A percentile compares a stretch with the other conserved stretches of the same genome.
Evolutionary conservation across 1,140 invertebrate species (phyloP).

Genomic region (Drosophila kepulauana): DNA sequence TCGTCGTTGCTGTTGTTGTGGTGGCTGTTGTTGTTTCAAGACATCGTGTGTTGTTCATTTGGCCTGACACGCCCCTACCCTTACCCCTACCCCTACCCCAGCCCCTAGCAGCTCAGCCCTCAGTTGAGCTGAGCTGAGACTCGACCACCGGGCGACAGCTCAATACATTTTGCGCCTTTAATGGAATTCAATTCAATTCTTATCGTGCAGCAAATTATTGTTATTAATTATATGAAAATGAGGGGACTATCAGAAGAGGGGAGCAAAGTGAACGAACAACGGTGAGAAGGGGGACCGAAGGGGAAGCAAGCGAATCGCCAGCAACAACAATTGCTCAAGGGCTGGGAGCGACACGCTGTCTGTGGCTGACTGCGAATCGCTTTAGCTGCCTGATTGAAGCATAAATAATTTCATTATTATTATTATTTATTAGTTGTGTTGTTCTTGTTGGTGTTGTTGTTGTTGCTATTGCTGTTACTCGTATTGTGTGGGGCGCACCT

Average conservation of each 20-base stretch:
- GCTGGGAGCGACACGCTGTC: slow-evolving; percentile 82
- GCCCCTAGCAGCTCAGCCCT: slow-evolving; percentile 22
- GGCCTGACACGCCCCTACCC: slow-evolving; percentile 60
- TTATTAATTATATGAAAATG: slow-evolving; percentile 81
- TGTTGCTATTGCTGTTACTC: slow-evolving; percentile 25
- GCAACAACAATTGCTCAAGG: slow-evolving; percentile 76
- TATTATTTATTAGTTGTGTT: slow-evolving; percentile 53
- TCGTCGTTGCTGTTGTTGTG: slow-evolving; percentile 46
- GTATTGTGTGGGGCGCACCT: slow-evolving; percentile 70
- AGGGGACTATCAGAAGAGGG: slow-evolving; percentile 14
- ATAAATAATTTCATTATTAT: slow-evolving; percentile 77
- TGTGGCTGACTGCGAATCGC: slow-evolving; percentile 61
- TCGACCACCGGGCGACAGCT: slow-evolving; percentile 55
- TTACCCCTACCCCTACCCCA: slow-evolving; percentile 22
- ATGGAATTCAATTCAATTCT: slow-evolving; percentile 84
- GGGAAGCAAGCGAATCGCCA: slow-evolving; percentile 3
- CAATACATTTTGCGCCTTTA: slow-evolving; percentile 82
- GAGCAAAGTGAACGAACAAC: no score
- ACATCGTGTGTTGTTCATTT: slow-evolving; percentile 57
- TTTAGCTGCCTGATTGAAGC: slow-evolving; percentile 53
- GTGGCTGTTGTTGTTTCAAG: slow-evolving; percentile 30
- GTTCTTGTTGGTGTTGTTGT: slow-evolving; percentile 28
- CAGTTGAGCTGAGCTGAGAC: neutral
- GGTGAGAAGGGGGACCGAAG: neutral
- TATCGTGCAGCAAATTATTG: slow-evolving; percentile 83